Evolutionary conservation across 2,888 invertebrate genomes (phyloP), one percentile per base, ranked within the genome.

Genomic region (Xanthorhoe spadicearia): DNA sequence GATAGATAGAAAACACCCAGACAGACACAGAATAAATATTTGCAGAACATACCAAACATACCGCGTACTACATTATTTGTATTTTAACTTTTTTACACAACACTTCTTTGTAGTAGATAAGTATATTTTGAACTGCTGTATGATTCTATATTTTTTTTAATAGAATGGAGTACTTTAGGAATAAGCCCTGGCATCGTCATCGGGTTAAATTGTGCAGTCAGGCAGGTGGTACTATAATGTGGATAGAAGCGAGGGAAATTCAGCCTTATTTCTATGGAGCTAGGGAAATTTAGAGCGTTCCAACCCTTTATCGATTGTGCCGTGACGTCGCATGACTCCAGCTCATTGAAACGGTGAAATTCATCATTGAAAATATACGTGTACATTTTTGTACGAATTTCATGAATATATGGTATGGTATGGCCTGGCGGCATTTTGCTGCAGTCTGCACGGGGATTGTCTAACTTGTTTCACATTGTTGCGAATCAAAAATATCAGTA

Each of bases 161-260:
- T n/a, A n/a, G n/a, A n/a, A n/a, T n/a, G n/a, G n/a, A n/a, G n/a
- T n/a, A n/a, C n/a, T n/a, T n/a, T n/a, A n/a, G n/a, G n/a, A n/a
- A n/a, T n/a, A 64, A 68, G 57, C 57, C 59, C 58, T 43, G 58
- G 50, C 52, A 56, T 52, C 67, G 60, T 64, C 64, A 61, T 57
- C 64, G 57, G 61, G 57, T 57, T 64, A 54, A 64, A 68, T 66
- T 68, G 61, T 68, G 60, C 67, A 60, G 53, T 50, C 46, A 57
- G 63, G 61, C 68, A 68, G 68, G 68, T 68, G 68, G 58, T 19
- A 62, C 18, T 63, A 53, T 46, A 60, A 64, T 18, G 58, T 49
- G 2, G 38, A 10, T 0, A 32, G 23, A 23, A 10, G 13, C n/a
- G 6, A 17, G 6, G 57, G 0, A 61, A 61, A 52, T 1, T 56